Evolutionary conservation across 2,888 invertebrate genomes (phyloP).

Genomic region (Dyspetes luteomarginatus): DNA sequence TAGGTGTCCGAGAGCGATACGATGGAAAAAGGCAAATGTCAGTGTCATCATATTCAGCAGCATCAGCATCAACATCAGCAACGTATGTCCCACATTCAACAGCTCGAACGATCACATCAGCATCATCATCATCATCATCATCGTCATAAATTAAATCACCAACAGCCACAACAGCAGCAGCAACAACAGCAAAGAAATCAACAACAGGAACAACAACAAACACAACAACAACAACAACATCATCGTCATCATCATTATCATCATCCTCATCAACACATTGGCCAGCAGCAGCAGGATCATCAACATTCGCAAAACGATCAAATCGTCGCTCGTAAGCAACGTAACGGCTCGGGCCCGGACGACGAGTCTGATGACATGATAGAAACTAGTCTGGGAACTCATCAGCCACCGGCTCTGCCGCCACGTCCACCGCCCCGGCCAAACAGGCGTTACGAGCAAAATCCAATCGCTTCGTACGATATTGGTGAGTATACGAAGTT

Average conservation of each 20-base stretch:
- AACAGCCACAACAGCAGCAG: constrained; percentile 34
- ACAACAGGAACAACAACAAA: constrained; percentile 51
- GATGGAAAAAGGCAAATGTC: constrained; percentile 77
- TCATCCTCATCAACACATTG: constrained; percentile 67
- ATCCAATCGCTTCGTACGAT: constrained; percentile 71
- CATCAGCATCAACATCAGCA: constrained; percentile 60
- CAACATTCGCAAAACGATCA: constrained; percentile 47
- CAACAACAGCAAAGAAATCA: constrained; percentile 24
- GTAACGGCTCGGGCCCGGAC: constrained; percentile 75
- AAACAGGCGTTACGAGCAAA: constrained; percentile 77
- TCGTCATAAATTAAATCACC: constrained; percentile 49
- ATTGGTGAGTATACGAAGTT: constrained; percentile 74
- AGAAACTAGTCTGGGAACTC: constrained; percentile 74
- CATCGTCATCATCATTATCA: constrained; percentile 67
- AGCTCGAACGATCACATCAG: constrained; percentile 79
- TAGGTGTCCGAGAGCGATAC: constrained; percentile 69
- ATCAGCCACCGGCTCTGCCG: constrained; percentile 81
- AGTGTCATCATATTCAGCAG: constrained; percentile 80
- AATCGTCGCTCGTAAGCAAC: constrained; percentile 57
- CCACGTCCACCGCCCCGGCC: constrained; percentile 81
- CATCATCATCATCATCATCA: constrained; percentile 63
- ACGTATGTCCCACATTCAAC: constrained; percentile 60
- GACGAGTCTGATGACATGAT: constrained; percentile 76
- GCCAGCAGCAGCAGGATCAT: constrained; percentile 71
- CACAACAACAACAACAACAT: constrained; percentile 47